A percentile compares a stretch with the other conserved stretches of the same genome.
Evolutionary conservation across 2,113 vertebrate genomes (phyloP).

Genomic region (Vimba vimba): DNA sequence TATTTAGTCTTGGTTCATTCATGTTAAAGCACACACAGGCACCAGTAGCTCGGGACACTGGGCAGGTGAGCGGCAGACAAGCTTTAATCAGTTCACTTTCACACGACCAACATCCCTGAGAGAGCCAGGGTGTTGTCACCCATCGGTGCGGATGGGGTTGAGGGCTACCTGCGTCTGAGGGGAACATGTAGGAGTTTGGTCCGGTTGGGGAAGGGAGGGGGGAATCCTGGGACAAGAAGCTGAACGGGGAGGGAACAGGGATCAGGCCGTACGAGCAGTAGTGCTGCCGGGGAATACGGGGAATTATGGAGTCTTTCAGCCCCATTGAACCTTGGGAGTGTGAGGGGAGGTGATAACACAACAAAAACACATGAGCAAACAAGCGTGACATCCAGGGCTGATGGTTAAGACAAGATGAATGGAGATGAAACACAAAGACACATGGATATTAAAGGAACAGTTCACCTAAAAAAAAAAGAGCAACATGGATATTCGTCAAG

Average conservation of each 20-base stretch:
- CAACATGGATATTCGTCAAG: too few relatives aligned
- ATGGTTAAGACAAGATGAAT: conserved; percentile 11
- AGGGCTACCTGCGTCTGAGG: conserved; percentile 75
- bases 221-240: conserved; percentile 75
- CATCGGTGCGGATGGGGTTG: conserved; percentile 3
- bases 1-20: background rate
- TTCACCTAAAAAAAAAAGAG: too few relatives aligned
- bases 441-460: background rate
- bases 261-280: conserved; percentile 81
- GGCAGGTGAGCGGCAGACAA: conserved; percentile 66
- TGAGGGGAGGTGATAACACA: conserved; percentile 47
- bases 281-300: conserved; percentile 74
- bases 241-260: conserved; percentile 73
- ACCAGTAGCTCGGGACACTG: conserved; percentile 72
- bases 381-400: background rate
- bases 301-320: conserved; percentile 85
- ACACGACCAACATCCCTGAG: conserved; percentile 52
- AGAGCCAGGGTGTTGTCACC: conserved; percentile 59
- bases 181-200: conserved; percentile 68
- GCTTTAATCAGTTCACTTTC: conserved; percentile 62
- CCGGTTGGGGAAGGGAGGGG: conserved; percentile 71
- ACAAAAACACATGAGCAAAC: conserved; percentile 22
- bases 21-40: conserved; percentile 50
- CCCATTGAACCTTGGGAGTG: conserved; percentile 82
- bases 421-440: background rate